Evolutionary conservation across 2,888 invertebrate genomes (phyloP).

Genomic region (Tetragonula carbonaria): DNA sequence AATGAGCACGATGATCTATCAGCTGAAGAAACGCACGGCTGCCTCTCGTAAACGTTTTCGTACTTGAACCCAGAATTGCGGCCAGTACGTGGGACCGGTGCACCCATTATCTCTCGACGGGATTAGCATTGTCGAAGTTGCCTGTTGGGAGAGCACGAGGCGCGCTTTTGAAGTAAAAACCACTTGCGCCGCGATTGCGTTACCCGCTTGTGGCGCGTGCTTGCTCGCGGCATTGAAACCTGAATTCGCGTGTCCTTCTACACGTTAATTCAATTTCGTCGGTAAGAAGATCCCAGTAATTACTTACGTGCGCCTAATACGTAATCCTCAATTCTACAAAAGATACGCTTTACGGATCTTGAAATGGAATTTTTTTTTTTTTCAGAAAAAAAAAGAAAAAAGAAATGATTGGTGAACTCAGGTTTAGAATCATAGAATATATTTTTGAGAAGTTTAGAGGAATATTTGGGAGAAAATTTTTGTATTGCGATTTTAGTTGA

Average conservation of each 20-base stretch:
- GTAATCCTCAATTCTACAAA: background rate
- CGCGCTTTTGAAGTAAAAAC: conserved; percentile 56
- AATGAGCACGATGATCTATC: conserved; percentile 13
- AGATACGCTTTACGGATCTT: too few species aligned
- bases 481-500: too few species aligned
- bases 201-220: conserved; percentile 1
- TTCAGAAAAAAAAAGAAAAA: background rate
- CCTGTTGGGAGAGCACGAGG: conserved; percentile 42
- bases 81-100: conserved; percentile 76
- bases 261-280: conserved; percentile 48
- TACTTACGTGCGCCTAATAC: conserved; percentile 16
- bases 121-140: conserved; percentile 78
- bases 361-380: too few species aligned
- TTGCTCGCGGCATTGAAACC: conserved; percentile 49
- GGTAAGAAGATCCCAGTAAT: conserved; percentile 28
- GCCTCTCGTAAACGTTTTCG: conserved; percentile 60
- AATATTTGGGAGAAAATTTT: too few species aligned
- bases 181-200: conserved; percentile 39
- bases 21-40: conserved; percentile 50
- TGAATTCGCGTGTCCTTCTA: conserved; percentile 40
- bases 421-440: background rate
- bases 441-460: background rate
- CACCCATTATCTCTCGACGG: conserved; percentile 74
- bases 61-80: conserved; percentile 79
- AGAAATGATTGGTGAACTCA: background rate